Evolutionary conservation across 2,888 invertebrate species (phyloP).

Genomic region (Carcina quercana): DNA sequence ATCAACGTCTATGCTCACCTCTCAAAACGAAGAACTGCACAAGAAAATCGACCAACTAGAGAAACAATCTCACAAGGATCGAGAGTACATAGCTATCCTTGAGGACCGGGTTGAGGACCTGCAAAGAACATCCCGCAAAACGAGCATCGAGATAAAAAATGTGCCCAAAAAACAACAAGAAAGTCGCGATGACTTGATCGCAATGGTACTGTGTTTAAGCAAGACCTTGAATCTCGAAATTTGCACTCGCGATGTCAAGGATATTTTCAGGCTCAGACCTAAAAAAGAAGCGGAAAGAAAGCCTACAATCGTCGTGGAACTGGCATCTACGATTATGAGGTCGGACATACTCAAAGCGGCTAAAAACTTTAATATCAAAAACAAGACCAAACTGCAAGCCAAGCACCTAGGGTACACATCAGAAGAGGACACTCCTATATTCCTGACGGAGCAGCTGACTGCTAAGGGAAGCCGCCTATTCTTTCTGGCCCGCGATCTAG

Average conservation of each 20-base stretch:
- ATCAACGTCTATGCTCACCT: neutral
- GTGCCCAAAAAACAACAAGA: conserved; percentile 5
- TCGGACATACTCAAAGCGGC: conserved; percentile 11
- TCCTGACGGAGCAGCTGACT: conserved; percentile 4
- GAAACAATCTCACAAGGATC: conserved; percentile 3
- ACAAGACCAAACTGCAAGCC: conserved; percentile 13
- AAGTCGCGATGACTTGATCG: conserved; percentile 2
- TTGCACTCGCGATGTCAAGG: neutral
- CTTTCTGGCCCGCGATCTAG: conserved; percentile 7
- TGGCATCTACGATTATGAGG: conserved; percentile 8
- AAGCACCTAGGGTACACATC: conserved; percentile 13
- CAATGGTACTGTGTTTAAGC: neutral
- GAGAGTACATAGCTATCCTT: conserved; percentile 4
- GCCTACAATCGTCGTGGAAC: conserved; percentile 7
- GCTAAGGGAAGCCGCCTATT: conserved; percentile 2
- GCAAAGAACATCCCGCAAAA: conserved; percentile 5
- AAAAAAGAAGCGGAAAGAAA: conserved; percentile 3
- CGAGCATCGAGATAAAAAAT: no score
- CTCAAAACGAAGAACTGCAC: conserved; percentile 8
- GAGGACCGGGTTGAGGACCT: conserved; percentile 7
- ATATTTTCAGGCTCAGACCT: neutral
- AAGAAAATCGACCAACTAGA: conserved; percentile 7
- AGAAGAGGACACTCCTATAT: conserved; percentile 4
- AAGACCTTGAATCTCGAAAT: neutral
- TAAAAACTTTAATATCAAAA: conserved; percentile 13